Base-by-base conservation (phyloP, 2,888 invertebrate species). In the Tethea ocularis region DNA sequence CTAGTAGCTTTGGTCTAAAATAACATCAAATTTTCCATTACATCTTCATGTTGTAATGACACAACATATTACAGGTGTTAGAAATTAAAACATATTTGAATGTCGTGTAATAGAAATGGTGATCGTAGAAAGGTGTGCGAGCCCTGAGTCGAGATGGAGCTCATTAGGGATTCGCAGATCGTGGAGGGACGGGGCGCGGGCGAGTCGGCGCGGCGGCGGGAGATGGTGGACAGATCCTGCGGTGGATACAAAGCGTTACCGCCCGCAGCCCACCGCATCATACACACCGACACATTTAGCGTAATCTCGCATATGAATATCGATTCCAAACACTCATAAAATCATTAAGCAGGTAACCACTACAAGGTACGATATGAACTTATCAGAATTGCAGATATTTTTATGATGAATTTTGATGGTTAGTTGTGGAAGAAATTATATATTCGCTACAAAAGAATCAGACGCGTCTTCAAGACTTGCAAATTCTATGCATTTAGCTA, bases 161-260 rank as follows among this genome's bases (percentile, higher is more conserved):
- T 87, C 86, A 87, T 88, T 86, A 88, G 81, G 69, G 75, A 88
- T 86, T 80, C 88, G 82, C 75, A 62, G 64, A 63, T 60, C 58
- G 54, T 53, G 61, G 61, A 46, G 41, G 53, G 41, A 55, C 63
- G 52, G 67, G 67, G 64, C 63, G 63, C 60, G 67, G 58, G 60
- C 46, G 58, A 63, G 64, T 60, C 68, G 62, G 66, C 74, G 74
- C 73, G 75, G 76, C 71, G 70, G 57, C 64, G 63, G 73, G 75
- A 69, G 72, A 62, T 59, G 64, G 74, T 71, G 57, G 58, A 62
- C 65, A 63, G 68, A 59, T 57, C 61, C 56, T 63, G 38, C 57
- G 57, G 59, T 54, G 55, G 51, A 55, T 64, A 64, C 73, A 72
- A 69, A 74, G 75, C 62, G 64, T 17, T 51, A 51, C 61, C 60